These are phyloP conservation scores for Oscheius onirici DNA, from an alignment of 2,888 invertebrate species.

Conservation along the genomic window DNA sequence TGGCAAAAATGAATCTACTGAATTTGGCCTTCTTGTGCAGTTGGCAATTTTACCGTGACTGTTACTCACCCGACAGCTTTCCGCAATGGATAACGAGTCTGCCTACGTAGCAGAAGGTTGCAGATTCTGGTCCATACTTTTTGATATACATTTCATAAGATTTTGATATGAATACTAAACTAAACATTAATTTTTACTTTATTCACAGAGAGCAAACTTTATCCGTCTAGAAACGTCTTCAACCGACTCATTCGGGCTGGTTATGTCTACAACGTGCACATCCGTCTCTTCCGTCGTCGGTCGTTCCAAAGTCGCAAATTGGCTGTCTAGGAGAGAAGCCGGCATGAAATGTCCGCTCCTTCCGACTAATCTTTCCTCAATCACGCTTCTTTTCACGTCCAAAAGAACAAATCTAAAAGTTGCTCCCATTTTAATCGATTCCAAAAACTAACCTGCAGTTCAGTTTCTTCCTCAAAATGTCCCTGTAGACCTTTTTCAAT, in stretches of 20 bases:
- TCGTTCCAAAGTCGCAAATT: slow-evolving; percentile 38
- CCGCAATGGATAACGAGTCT: too few species aligned
- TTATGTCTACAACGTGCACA: not conserved
- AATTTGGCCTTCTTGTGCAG: too few species aligned
- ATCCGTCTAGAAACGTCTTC: not conserved
- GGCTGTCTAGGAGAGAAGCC: slow-evolving; percentile 39
- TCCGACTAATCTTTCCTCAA: slow-evolving; percentile 28
- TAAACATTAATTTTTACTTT: too few species aligned
- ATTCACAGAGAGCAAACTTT: not conserved
- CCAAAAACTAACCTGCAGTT: not conserved
- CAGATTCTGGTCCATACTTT: too few species aligned
- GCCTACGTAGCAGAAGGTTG: too few species aligned
- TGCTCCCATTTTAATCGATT: too few species aligned
- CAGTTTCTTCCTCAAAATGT: slow-evolving; percentile 19
- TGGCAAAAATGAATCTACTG: too few species aligned
- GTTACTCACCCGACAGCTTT: too few species aligned
- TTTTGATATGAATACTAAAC: too few species aligned
- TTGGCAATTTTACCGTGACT: too few species aligned
- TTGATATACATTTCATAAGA: too few species aligned
- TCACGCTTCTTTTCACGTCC: not conserved
- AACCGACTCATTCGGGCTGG: not conserved
- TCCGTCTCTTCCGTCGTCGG: slow-evolving; percentile 29
- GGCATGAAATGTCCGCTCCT: slow-evolving; percentile 43
- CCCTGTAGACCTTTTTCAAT: slow-evolving; percentile 70
- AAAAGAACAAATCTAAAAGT: slow-evolving; percentile 10